Base-by-base conservation (phyloP, 2,888 invertebrate species). In the Campoletis raptor region DNA sequence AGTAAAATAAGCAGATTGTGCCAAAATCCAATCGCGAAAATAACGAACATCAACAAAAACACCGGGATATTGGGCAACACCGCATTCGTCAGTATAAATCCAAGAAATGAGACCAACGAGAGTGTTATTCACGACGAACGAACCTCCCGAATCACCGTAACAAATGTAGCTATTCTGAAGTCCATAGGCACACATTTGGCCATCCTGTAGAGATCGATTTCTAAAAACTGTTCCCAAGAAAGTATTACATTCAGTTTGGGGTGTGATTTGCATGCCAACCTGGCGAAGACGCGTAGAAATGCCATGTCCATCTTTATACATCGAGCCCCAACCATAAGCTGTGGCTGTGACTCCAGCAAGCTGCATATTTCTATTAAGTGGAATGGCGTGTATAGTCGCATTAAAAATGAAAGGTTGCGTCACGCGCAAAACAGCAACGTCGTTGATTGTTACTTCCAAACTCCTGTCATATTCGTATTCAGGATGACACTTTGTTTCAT, bases 131-230 rank as follows among this genome's bases (percentile, higher is more conserved):
- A 21, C 6, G 42, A 21, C 8, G 0, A 74, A 24, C 1, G 40
- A 7, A 18, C 57, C 42, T 15, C 74, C 74, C 7, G 74, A 74
- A 37, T 74, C 74, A 12, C 74, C 74, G 42, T 54, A 74, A 15
- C 61, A 76, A 61, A 76, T 40, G 21, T 21, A 57, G 42, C 42
- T 24, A 21, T 15, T 30, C 3, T 0, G 0, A n/a, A 21, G 15
- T 6, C 74, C 74, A 2, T 3, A 2, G 8, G 42, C 74, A 40
- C 74, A 74, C 0, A 74, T n/a, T 3, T 37, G 21, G 9, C 54
- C 73, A 10, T 10, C 21, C n/a, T 4, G 0, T 10, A 40, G 9
- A 2, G 24, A 0, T 21, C 1, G 10, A 37, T 6, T 0, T 10
- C 5, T 8, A 9, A 10, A 57, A n/a, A 21, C 57, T 1, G 3